A percentile compares a stretch with the other conserved stretches of the same genome.
Evolutionary conservation across 2,888 invertebrate species (phyloP).

Genomic region (Invenusta paracnida): DNA sequence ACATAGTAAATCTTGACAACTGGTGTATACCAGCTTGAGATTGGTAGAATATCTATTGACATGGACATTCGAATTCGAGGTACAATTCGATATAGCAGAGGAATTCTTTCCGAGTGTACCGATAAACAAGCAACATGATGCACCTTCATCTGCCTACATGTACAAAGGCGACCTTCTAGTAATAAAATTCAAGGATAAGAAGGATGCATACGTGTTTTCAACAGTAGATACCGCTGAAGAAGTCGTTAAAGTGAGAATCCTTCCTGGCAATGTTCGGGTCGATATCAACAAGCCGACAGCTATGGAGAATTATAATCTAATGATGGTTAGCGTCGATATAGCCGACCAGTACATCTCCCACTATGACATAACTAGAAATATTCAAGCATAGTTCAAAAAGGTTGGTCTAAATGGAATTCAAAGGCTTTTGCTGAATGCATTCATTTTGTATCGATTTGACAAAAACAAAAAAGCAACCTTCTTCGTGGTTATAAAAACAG

Average conservation of each 20-base stretch:
- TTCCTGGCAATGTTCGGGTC: background rate
- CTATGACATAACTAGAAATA: conserved; percentile 24
- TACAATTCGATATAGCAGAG: background rate
- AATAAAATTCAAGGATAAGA: conserved; percentile 24
- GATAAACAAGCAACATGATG: background rate
- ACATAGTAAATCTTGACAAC: conserved; percentile 23
- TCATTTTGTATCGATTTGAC: conserved; percentile 28
- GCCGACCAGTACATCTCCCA: conserved; percentile 22
- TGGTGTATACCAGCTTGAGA: conserved; percentile 18
- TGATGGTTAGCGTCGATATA: conserved; percentile 1
- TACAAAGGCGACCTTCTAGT: background rate
- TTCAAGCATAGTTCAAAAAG: conserved; percentile 1
- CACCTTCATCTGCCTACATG: conserved; percentile 20
- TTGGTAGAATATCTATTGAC: conserved; percentile 15
- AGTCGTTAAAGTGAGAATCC: background rate
- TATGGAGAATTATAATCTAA: conserved; percentile 4
- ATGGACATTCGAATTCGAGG: background rate
- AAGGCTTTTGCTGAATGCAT: conserved; percentile 6
- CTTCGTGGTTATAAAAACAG: no score
- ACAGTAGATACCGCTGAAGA: conserved; percentile 14
- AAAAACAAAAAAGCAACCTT: no score
- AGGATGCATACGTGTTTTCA: conserved; percentile 8
- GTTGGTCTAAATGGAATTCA: conserved; percentile 30
- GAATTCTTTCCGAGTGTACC: background rate
- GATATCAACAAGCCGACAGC: conserved; percentile 27